Base-by-base conservation (phyloP, 1,140 invertebrate genomes). In the Drosophila simulans region DNA sequence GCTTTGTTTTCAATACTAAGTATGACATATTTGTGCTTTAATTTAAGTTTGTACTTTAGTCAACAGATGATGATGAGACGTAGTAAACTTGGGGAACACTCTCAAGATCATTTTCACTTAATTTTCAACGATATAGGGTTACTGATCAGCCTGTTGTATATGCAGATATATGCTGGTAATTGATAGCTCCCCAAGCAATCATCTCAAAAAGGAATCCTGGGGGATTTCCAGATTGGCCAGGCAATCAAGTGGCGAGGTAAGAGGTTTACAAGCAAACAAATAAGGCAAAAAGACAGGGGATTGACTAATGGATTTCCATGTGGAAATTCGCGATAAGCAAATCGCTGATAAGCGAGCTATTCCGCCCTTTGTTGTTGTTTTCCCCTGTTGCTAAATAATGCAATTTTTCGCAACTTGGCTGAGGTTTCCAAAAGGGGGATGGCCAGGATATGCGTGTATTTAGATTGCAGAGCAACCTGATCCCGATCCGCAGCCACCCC, bases 221-320 rank as follows among this genome's bases (percentile, higher is more conserved):
- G 84, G 80, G 80, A 84, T 57, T 73, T 72, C 71, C 64, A 63
- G 80, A 89, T 89, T 84, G 80, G 72, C 43, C 43, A 54, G 53
- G 54, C 55, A 86, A 88, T 86, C 48, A 70, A 78, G 88, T 89
- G 65, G 69, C 43, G 31, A 62, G 66, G 64, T 70, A 70, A 69
- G 48, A 58, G 59, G 59, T 35, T 70, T 60, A 55, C 35, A 70
- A 13, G 52, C 27, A 56, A 58, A 58, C 15, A 66, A 66, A 49
- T 66, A 65, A 48, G 52, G 31, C 37, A 46, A 45, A 43, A 59
- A 58, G 39, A 55, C 55, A 8, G 48, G 55, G 66, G 57, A 56
- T 63, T 70, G 60, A 27, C 68, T 83, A 89, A 88, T 89, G 84
- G 65, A 68, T 76, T 66, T 57, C 56, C 66, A 77, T 64, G 56